Conservation (phyloP, 1,140 invertebrate species). For the Stegodyphus mimosarum region DNA sequence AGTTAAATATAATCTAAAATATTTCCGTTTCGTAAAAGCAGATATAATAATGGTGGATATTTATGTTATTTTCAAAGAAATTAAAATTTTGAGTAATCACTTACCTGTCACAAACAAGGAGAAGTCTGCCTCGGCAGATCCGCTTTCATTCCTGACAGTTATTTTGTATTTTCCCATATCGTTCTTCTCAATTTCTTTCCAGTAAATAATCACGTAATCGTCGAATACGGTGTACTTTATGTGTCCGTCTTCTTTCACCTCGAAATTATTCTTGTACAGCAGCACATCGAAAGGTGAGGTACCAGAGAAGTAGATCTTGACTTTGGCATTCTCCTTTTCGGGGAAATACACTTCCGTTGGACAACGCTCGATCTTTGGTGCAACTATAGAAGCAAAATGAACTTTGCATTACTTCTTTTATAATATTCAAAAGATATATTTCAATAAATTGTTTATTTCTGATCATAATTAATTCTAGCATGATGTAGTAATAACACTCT, state of each 20-base stretch:
- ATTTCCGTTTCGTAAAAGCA: too few relatives aligned
- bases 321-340: slow-evolving; percentile 94
- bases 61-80: too few relatives aligned
- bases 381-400: slow-evolving; percentile 72
- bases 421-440: too few relatives aligned
- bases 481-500: too few relatives aligned
- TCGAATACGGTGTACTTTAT: slow-evolving; percentile 95
- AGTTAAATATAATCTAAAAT: background rate
- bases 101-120: slow-evolving; percentile 86
- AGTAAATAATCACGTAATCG: slow-evolving; percentile 93
- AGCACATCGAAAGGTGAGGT: slow-evolving; percentile 90
- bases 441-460: too few relatives aligned
- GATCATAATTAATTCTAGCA: too few relatives aligned
- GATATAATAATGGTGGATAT: too few relatives aligned
- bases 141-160: slow-evolving; percentile 91
- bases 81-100: background rate
- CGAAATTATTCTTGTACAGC: slow-evolving; percentile 83
- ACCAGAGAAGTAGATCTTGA: slow-evolving; percentile 93
- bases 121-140: slow-evolving; percentile 84
- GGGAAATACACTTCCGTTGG: slow-evolving; percentile 89
- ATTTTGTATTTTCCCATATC: slow-evolving; percentile 89
- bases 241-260: slow-evolving; percentile 79
- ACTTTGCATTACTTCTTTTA: too few relatives aligned
- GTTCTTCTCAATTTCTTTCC: slow-evolving; percentile 83
- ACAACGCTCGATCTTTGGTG: slow-evolving; percentile 92